Evolutionary conservation across 2,113 vertebrate genomes (phyloP).

Genomic region (Macheiramphus alcinus): DNA sequence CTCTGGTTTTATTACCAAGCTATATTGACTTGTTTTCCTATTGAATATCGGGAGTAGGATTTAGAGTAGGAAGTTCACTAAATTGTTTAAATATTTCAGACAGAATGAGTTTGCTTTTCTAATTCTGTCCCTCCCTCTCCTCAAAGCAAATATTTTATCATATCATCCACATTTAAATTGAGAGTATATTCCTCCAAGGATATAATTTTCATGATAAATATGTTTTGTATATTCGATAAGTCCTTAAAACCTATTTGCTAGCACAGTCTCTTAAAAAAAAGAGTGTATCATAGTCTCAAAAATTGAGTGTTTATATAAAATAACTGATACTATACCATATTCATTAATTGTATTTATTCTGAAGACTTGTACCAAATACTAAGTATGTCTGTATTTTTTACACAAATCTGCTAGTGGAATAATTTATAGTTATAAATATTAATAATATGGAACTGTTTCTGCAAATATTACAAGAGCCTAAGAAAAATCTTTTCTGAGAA

Average conservation of each 20-base stretch:
- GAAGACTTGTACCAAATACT: not conserved
- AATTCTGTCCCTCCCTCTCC: not conserved
- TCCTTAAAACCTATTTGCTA: not conserved
- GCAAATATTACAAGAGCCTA: not conserved
- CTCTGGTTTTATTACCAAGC: conserved; percentile 32
- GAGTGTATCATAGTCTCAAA: not conserved
- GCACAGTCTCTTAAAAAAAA: not conserved
- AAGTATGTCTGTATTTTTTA: not conserved
- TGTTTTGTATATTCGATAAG: not conserved
- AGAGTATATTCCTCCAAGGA: not conserved
- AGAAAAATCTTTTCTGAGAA: not conserved
- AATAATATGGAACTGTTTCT: not conserved
- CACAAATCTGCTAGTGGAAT: not conserved
- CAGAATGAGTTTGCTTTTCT: conserved; percentile 36
- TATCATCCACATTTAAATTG: not conserved
- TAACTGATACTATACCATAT: not conserved
- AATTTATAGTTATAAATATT: not conserved
- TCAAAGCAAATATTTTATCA: not conserved
- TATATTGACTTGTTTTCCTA: conserved; percentile 8
- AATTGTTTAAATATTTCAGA: conserved; percentile 36
- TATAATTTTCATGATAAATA: not conserved
- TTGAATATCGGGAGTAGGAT: not conserved
- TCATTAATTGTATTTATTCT: not conserved
- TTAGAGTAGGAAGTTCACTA: conserved; percentile 41
- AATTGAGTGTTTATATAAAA: not conserved